Evolutionary conservation across 2,797 vertebrate genomes (phyloP).

Genomic region (Loriculus beryllinus): DNA sequence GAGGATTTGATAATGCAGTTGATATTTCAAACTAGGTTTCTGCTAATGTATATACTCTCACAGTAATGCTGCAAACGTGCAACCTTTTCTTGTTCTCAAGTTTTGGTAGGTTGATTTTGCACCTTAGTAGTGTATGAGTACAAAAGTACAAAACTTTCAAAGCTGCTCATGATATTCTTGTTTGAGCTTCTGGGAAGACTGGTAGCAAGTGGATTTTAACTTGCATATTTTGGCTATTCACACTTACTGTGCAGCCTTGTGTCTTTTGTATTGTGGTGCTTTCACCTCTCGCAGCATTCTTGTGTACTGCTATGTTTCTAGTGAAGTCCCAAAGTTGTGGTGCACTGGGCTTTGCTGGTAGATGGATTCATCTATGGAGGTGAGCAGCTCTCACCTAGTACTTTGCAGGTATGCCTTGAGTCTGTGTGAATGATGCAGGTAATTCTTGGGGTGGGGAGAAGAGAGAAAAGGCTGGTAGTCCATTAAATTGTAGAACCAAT

Average conservation of each 20-base stretch:
- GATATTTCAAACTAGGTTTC: background rate
- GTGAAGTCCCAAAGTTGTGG: background rate
- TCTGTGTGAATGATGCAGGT: background rate
- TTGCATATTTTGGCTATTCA: background rate
- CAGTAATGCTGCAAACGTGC: background rate
- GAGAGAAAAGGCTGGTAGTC: background rate
- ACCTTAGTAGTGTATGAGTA: background rate
- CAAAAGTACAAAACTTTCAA: background rate
- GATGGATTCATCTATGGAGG: background rate
- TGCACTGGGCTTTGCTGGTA: background rate
- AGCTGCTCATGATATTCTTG: background rate
- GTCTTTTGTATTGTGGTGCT: background rate
- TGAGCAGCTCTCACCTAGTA: background rate
- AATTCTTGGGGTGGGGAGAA: background rate
- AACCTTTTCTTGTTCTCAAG: background rate
- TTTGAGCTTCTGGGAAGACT: background rate
- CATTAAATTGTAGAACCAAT: background rate
- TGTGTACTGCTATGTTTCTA: background rate
- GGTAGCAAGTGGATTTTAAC: background rate
- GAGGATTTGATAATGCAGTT: background rate
- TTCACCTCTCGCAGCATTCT: background rate
- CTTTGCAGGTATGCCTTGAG: background rate
- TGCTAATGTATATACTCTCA: background rate
- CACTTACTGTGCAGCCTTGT: accelerated
- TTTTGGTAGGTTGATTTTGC: background rate